Evolutionary conservation across 2,113 vertebrate genomes (phyloP), one percentile per base, ranked within the genome.

Genomic region (Bettongia penicillata): DNA sequence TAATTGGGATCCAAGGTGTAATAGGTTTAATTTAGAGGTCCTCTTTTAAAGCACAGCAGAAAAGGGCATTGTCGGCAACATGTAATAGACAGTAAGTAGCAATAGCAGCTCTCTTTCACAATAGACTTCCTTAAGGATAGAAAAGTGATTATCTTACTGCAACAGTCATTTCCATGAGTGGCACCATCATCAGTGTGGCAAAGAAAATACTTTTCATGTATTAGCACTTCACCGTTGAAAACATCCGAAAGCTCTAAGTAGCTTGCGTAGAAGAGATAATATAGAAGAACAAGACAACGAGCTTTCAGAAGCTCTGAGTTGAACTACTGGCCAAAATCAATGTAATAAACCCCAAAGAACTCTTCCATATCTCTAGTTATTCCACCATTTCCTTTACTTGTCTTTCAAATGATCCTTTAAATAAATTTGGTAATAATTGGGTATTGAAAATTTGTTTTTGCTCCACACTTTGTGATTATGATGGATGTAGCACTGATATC

Each of bases 1-100:
- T 98, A 98, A 98, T 96, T 98, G 97, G 95, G 96, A 98, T 98
- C 98, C 98, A 96, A 98, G 96, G 97, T 98, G 90, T 92, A 98
- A 97, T 61, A 96, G 98, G 97, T 98, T 98, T 98, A 97, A 98
- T 97, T 94, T 97, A 96, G 95, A 93, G 97, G 95, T 97, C 96
- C 96, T 90, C 92, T 97, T 0, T 0, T 95, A 94, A 97, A 97
- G 97, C 94, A 95, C 93, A 96, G 50, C 94, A 53, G 93, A 97
- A 95, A 96, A 90, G 90, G 95, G 89, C 95, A 55, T 90, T 94
- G 24, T 94, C 43, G 37, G 95, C 52, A 93, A 19, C 1, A 91
- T 89, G 91, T 93, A 26, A 95, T 7, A 94, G 84, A 43, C 50
- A 94, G 2, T 0, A 49, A 49, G 68, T 95, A 96, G 95, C 2